Evolutionary conservation across 2,113 vertebrate genomes (phyloP).

Genomic region (Ailurus styani): DNA sequence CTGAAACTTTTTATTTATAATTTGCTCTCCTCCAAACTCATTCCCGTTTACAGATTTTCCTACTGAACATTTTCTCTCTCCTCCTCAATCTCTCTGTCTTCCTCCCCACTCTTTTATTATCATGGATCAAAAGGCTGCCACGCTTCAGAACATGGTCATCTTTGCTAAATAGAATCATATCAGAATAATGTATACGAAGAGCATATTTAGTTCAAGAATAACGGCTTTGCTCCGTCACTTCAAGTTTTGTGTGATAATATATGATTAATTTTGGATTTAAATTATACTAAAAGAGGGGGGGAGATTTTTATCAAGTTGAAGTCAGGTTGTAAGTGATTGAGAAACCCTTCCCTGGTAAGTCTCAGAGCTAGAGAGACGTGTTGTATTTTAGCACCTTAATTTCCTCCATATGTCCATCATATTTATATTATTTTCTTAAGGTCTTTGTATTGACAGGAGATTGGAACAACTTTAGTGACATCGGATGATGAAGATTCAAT

Average conservation of each 20-base stretch:
- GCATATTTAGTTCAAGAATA: background rate
- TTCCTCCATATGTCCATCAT: background rate
- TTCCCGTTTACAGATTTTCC: background rate
- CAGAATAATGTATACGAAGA: background rate
- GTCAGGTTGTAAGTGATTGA: background rate
- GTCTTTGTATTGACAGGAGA: background rate
- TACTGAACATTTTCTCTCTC: background rate
- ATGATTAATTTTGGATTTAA: background rate
- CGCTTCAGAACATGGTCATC: background rate
- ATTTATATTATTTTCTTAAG: background rate
- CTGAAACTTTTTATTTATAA: background rate
- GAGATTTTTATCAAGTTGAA: background rate
- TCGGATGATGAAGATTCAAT: background rate
- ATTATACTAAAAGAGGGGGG: background rate
- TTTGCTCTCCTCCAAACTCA: background rate
- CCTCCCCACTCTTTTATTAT: background rate
- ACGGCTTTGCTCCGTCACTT: background rate
- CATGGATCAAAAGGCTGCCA: background rate
- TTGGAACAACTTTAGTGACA: background rate
- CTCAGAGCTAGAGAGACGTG: background rate
- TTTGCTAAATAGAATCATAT: background rate
- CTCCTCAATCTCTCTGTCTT: background rate
- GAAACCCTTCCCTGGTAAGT: background rate
- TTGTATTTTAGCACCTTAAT: background rate
- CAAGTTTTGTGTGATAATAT: background rate